Evolutionary conservation across 37 sponge, comb jelly and placozoan genomes (phyloP).

Genomic region (Mnemiopsis leidyi): DNA sequence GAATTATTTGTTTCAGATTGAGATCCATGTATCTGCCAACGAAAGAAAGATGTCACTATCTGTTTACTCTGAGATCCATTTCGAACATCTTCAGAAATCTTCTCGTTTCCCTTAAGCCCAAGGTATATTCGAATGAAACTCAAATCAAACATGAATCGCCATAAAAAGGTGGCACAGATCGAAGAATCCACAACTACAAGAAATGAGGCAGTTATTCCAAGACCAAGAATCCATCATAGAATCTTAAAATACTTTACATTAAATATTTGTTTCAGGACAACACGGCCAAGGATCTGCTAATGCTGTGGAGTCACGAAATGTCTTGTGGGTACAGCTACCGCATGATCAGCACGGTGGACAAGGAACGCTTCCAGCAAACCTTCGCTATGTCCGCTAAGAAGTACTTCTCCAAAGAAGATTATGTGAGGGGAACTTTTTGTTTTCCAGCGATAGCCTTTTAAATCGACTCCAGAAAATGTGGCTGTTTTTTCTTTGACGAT

Average conservation of each 20-base stretch:
- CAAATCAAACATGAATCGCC: too few species aligned
- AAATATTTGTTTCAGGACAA: neutral
- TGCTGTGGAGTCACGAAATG: slow-evolving; percentile 74
- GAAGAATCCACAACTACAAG: too few species aligned
- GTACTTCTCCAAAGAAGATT: slow-evolving; percentile 71
- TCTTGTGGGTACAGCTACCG: slow-evolving; percentile 74
- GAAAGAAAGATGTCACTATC: slow-evolving; percentile 55
- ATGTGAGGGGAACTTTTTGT: too few species aligned
- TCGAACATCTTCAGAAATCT: slow-evolving; percentile 61
- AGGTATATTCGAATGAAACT: neutral
- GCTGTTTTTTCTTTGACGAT: too few species aligned
- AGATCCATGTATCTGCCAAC: slow-evolving; percentile 60
- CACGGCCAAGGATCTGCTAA: slow-evolving; percentile 70
- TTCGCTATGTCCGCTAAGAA: slow-evolving; percentile 75
- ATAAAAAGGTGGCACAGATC: too few species aligned
- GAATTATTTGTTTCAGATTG: neutral
- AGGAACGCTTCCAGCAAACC: slow-evolving; percentile 78
- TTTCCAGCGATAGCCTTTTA: too few species aligned
- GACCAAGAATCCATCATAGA: too few species aligned
- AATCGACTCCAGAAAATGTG: too few species aligned
- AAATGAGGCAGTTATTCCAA: too few species aligned
- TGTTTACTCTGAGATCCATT: slow-evolving; percentile 27
- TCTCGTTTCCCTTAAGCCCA: slow-evolving; percentile 52
- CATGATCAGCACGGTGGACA: slow-evolving; percentile 75
- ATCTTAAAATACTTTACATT: too few species aligned